Conservation (phyloP, 2,888 invertebrate genomes). For the Tipula helvola region DNA sequence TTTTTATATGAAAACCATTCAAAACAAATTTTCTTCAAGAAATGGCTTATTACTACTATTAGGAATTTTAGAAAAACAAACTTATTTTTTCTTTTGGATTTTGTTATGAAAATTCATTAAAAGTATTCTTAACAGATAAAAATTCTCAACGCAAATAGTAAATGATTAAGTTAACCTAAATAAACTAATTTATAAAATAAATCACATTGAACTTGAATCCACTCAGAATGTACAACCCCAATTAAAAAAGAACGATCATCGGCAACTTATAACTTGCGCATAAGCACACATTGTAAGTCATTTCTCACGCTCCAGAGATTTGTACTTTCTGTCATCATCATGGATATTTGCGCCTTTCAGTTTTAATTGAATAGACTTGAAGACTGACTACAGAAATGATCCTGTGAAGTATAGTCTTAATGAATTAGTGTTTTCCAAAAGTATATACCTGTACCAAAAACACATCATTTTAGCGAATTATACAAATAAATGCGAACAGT, state of each 20-base stretch:
- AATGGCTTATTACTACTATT: no score
- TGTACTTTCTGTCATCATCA: neutral
- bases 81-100: no score
- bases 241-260: neutral
- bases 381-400: neutral
- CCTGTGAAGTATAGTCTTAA: neutral
- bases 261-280: neutral
- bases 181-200: no score
- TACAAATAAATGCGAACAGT: neutral
- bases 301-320: neutral
- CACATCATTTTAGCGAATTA: neutral
- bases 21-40: no score
- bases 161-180: no score
- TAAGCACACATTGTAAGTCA: neutral
- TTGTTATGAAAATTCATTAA: no score
- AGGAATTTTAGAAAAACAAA: no score
- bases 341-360: neutral
- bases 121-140: no score
- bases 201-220: neutral
- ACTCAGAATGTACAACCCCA: neutral
- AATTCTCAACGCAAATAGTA: no score
- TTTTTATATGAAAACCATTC: no score
- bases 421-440: neutral
- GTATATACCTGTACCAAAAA: neutral
- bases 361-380: neutral